Base-by-base conservation (phyloP, 2,888 invertebrate species). In the Pyrrhosoma nymphula region DNA sequence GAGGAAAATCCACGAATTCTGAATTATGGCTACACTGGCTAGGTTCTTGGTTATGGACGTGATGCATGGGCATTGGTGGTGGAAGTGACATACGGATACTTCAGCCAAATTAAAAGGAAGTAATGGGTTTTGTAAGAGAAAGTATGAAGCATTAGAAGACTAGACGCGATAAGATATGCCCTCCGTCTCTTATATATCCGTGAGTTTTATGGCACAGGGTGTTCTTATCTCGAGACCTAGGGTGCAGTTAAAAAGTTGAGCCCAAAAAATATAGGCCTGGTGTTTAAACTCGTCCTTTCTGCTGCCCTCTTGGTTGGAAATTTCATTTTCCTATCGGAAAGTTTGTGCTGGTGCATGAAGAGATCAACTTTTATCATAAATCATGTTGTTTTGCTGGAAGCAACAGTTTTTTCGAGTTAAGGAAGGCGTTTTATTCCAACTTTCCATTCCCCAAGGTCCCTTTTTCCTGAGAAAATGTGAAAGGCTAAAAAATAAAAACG, bases 261-360 rank as follows among this genome's bases (percentile, higher is more conserved):
- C 89, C 56, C 16, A n/a, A 26, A 89, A 47, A 89, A 26, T 55
- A 8, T 14, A 35, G n/a, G 30, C 35, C 16, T 56, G 89, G 89
- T 56, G 55, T 56, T 89, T 89, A 89, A 89, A 89, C 56, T 89
- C 47, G 3, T 56, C 56, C 55, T 89, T n/a, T 89, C 26, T 89
- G n/a, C 89, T 55, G 26, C 56, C 56, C n/a, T 55, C 89, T 56
- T 26, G 89, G n/a, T n/a, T 89, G 56, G 56, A 56, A 89, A 89
- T 89, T 56, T 56, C 56, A 47, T 89, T 89, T 89, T 89, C 89
- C 89, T 89, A 89, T 89, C 89, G 56, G 89, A 89, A 56, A 89
- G 30, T 82, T 82, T 82, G 30, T 35, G 82, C 35, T 35, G 82
- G 82, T 56, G 89, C 47, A n/a, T 89, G 35, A 89, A 56, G 89